Base-by-base conservation (phyloP, 1,140 invertebrate species). In the Grapholita molesta region DNA sequence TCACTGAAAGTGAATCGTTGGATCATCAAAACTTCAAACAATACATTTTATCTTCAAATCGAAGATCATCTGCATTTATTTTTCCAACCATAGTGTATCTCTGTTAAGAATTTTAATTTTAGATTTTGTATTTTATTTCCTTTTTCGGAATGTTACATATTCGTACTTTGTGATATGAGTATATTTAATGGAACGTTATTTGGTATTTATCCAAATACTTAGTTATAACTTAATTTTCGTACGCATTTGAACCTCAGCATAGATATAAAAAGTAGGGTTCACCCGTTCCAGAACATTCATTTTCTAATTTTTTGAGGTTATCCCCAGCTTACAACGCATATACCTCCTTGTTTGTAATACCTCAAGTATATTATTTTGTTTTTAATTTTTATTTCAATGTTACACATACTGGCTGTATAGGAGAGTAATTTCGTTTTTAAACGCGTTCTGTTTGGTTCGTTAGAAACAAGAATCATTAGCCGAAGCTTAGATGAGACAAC, bases 91-190 rank as follows among this genome's bases (percentile, higher is more conserved):
- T 77, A 75, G 71, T 73, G 65, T 73, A 73, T 65, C 68, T 68
- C 68, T 68, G 67, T 69, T 71, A 73, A 71, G 67, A 53, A 61
- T 57, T 72, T 78, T 67, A 82, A 74, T 76, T 73, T 80, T 78
- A 77, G 75, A 79, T 83, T 78, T 84, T 48, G 53, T 68, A 68
- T 73, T 76, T 70, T 67, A 78, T 78, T 85, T 82, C 82, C 74
- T 76, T 83, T 88, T 84, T 90, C 82, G 79, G 79, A 86, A 88
- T 85, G 84, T 90, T 90, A 88, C 80, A 90, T 90, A 84, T 84
- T 85, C 82, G 79, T 85, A 80, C 76, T 87, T 88, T 90, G 88
- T 90, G 88, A 89, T 90, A 90, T 88, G 78, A 84, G 85, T 85
- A 80, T 65, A 69, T 74, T 69, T 85, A 83, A 80, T 78, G 73